phyloP scores from a whole-genome alignment of 1,140 invertebrate genomes.

The Probaryconus sp. region DNA sequence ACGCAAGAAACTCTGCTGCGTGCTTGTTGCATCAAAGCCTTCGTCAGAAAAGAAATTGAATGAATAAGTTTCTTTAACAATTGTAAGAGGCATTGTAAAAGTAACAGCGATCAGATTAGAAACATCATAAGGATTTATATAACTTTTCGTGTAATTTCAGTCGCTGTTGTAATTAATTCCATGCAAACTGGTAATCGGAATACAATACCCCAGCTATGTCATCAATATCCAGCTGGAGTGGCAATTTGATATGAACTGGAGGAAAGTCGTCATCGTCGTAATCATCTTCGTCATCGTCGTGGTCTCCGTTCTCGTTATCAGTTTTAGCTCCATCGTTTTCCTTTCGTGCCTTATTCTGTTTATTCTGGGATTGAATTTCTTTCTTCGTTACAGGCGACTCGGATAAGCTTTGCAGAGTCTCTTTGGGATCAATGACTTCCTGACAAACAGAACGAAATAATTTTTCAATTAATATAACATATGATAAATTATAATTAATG shows the following conservation, averaged over 20 bases:
- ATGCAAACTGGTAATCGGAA: too few relatives aligned
- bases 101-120: neutral
- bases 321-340: slow-evolving; percentile 69
- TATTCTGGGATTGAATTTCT: slow-evolving; percentile 74
- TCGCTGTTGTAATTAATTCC: too few relatives aligned
- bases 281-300: slow-evolving; percentile 80
- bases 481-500: too few relatives aligned
- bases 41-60: slow-evolving; percentile 9
- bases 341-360: slow-evolving; percentile 68
- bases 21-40: slow-evolving; percentile 73
- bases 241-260: slow-evolving; percentile 85
- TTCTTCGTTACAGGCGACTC: slow-evolving; percentile 65
- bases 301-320: slow-evolving; percentile 74
- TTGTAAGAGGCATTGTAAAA: slow-evolving; percentile 2
- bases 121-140: too few relatives aligned
- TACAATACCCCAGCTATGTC: slow-evolving; percentile 83
- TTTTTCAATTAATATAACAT: too few relatives aligned
- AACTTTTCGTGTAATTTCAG: too few relatives aligned
- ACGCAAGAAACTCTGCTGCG: slow-evolving; percentile 89
- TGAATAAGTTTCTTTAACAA: slow-evolving; percentile 4
- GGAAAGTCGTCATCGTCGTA: slow-evolving; percentile 80
- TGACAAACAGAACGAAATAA: slow-evolving; percentile 42
- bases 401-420: slow-evolving; percentile 61
- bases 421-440: slow-evolving; percentile 64
- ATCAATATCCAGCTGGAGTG: slow-evolving; percentile 88